phyloP scores from a whole-genome alignment of 2,113 vertebrate species.

The Peucedramus taeniatus region DNA sequence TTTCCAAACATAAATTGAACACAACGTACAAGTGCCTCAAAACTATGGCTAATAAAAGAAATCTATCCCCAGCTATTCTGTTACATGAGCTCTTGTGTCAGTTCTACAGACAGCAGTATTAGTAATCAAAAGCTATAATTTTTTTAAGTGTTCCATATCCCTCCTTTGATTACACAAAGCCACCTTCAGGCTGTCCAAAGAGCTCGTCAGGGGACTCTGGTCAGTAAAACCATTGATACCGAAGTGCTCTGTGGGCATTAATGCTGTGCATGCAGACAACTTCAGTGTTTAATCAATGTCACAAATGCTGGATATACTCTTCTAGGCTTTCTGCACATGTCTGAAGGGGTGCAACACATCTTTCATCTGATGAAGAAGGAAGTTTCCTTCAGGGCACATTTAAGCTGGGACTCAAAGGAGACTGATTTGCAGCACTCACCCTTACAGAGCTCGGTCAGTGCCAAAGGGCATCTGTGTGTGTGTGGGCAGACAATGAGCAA shows the following conservation, averaged over 20 bases:
- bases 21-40: background rate
- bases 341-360: background rate
- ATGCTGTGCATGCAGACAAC: background rate
- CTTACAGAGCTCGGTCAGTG: background rate
- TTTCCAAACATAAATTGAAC: background rate
- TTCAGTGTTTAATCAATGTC: background rate
- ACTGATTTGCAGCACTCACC: background rate
- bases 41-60: constrained; percentile 12
- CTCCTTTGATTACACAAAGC: background rate
- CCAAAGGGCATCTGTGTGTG: background rate
- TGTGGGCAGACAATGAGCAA: background rate
- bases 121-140: background rate
- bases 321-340: background rate
- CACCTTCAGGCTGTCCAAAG: background rate
- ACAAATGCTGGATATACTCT: background rate
- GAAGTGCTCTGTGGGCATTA: background rate
- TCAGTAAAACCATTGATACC: background rate
- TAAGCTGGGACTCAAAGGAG: background rate
- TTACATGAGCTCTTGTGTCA: background rate
- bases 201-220: background rate
- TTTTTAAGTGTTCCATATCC: background rate
- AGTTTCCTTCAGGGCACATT: background rate
- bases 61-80: background rate
- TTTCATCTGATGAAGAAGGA: background rate
- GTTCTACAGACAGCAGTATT: background rate